These are phyloP conservation scores for Bothrops jararaca DNA, from an alignment of 2,113 vertebrate genomes.

Conservation along the genomic window DNA sequence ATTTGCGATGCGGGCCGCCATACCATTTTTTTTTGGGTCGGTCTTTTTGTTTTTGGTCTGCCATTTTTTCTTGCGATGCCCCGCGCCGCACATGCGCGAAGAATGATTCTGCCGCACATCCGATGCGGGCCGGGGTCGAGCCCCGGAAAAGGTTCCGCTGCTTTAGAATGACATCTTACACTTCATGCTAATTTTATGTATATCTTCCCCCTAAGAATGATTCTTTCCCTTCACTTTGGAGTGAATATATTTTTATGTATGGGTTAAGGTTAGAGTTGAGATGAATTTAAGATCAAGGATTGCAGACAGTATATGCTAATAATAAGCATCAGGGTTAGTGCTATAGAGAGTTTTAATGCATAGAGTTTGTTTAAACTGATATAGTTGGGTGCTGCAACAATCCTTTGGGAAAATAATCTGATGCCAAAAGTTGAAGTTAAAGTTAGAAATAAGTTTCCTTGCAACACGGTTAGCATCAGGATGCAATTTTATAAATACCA, in stretches of 20 bases:
- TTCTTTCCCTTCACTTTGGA: neutral
- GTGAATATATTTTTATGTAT: neutral
- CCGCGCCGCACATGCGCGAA: too few relatives aligned
- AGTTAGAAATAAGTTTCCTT: neutral
- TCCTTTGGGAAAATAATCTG: neutral
- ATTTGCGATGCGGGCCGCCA: too few relatives aligned
- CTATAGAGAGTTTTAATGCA: neutral
- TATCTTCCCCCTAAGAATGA: neutral
- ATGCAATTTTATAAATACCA: neutral
- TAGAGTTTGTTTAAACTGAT: neutral
- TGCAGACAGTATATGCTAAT: neutral
- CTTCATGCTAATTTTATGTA: neutral
- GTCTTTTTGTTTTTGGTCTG: too few relatives aligned
- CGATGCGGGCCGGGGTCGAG: too few relatives aligned
- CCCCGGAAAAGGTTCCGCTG: too few relatives aligned
- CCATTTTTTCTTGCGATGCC: too few relatives aligned
- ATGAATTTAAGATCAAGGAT: neutral
- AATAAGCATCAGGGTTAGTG: neutral
- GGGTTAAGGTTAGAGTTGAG: neutral
- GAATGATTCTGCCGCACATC: too few relatives aligned
- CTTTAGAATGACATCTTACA: neutral
- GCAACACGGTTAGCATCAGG: neutral
- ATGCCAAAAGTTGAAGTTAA: neutral
- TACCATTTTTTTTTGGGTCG: too few relatives aligned
- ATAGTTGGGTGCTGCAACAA: neutral